Conservation (phyloP, 2,888 invertebrate genomes). For the Parasteatoda lunata region DNA sequence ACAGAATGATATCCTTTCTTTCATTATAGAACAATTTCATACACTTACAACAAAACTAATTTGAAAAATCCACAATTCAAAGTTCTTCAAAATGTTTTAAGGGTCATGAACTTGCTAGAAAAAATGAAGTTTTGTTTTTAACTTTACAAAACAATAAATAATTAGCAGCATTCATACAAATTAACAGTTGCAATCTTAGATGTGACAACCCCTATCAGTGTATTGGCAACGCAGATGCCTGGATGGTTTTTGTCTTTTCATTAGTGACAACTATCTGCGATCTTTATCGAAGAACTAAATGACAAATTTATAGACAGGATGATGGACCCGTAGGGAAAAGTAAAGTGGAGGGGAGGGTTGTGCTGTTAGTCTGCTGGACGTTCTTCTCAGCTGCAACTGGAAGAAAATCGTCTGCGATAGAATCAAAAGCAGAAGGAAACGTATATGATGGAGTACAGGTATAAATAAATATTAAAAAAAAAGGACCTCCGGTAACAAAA, state of each 20-base stretch:
- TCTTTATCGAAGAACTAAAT: slow-evolving; percentile 46
- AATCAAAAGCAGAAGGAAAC: slow-evolving; percentile 36
- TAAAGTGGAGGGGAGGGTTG: slow-evolving; percentile 1
- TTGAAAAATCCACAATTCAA: too few species aligned
- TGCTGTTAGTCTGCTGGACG: slow-evolving; percentile 7
- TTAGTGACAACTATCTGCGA: slow-evolving; percentile 16
- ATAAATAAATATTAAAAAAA: slow-evolving; percentile 7
- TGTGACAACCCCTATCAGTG: neutral
- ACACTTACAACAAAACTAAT: too few species aligned
- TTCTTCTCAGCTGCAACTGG: slow-evolving; percentile 19
- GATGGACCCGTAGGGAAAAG: slow-evolving; percentile 16
- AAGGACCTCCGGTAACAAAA: slow-evolving; percentile 5
- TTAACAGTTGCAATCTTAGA: neutral
- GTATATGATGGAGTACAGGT: slow-evolving; percentile 17
- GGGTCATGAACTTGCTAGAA: too few species aligned
- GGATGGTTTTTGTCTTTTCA: neutral
- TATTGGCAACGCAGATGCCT: neutral
- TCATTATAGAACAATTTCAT: too few species aligned
- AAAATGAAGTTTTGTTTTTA: too few species aligned
- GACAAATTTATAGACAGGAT: slow-evolving; percentile 43
- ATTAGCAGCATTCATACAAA: too few species aligned
- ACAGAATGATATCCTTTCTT: too few species aligned
- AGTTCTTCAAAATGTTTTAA: too few species aligned
- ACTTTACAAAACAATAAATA: too few species aligned
- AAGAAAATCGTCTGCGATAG: slow-evolving; percentile 13